Conservation (phyloP, 2,797 vertebrate species). For the Tenualosa thibaudeaui region DNA sequence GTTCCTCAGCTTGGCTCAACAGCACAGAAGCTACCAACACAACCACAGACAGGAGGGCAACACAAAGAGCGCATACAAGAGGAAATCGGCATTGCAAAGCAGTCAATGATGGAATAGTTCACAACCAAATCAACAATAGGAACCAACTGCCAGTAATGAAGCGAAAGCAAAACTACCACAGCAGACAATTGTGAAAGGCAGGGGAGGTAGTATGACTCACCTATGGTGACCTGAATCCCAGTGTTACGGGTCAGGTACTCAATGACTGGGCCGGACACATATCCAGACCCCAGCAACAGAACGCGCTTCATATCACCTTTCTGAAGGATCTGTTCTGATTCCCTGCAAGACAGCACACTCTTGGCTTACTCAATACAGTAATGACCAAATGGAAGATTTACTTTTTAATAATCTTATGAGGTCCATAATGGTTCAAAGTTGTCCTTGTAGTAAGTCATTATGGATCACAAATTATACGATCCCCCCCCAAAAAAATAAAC, state of each 20-base stretch:
- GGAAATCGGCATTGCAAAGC: no score
- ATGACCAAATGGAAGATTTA: background rate
- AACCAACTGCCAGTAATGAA: background rate
- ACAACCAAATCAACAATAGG: background rate
- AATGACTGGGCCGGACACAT: constrained; percentile 90
- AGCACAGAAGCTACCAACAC: constrained; percentile 78
- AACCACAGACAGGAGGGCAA: background rate
- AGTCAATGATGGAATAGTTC: no score
- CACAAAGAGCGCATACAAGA: no score
- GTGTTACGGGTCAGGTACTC: constrained; percentile 89
- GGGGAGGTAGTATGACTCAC: constrained; percentile 66
- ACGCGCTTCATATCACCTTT: constrained; percentile 82
- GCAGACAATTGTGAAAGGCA: no score
- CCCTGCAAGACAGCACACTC: constrained; percentile 52
- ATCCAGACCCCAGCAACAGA: constrained; percentile 91
- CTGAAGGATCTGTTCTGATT: constrained; percentile 70
- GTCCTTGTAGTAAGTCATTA: background rate
- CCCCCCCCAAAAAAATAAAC: background rate
- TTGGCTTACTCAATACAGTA: constrained; percentile 25
- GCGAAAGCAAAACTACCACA: background rate
- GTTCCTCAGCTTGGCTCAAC: constrained; percentile 82
- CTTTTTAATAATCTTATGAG: no score
- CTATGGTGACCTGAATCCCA: constrained; percentile 84
- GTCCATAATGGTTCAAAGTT: no score
- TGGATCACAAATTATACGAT: background rate